Conservation (phyloP, 2,797 vertebrate species). For the Glossophaga mutica region DNA sequence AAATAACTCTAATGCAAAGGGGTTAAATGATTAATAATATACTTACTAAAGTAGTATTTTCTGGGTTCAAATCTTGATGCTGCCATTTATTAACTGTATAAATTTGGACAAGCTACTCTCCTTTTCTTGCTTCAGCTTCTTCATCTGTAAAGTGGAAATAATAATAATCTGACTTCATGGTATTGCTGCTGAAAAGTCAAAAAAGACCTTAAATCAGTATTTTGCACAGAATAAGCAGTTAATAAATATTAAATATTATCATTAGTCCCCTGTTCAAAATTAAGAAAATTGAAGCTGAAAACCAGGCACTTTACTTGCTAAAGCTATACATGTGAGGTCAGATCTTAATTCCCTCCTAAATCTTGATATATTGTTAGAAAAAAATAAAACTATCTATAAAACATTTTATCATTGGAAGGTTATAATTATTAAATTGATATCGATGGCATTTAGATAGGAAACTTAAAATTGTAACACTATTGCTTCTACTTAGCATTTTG, state of each 20-base stretch:
- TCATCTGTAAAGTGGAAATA: background rate
- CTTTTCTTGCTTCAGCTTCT: background rate
- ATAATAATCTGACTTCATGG: background rate
- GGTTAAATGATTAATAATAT: background rate
- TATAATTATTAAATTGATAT: background rate
- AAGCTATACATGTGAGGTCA: background rate
- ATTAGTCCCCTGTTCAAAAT: background rate
- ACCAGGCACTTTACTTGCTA: background rate
- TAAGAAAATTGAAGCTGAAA: background rate
- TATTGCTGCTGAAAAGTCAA: background rate
- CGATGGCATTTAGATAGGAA: background rate
- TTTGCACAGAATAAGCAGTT: background rate
- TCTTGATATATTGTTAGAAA: background rate
- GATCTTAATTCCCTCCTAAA: background rate
- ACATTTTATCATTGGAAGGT: background rate
- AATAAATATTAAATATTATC: background rate
- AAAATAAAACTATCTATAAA: background rate
- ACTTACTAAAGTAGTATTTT: background rate
- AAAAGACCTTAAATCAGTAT: background rate
- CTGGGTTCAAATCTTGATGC: background rate
- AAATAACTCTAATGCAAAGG: background rate
- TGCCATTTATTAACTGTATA: background rate
- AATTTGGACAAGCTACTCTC: background rate
- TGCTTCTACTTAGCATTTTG: background rate
- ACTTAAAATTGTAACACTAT: background rate